Evolutionary conservation across 1,140 invertebrate species (phyloP).

Genomic region (Scylla paramamosain): DNA sequence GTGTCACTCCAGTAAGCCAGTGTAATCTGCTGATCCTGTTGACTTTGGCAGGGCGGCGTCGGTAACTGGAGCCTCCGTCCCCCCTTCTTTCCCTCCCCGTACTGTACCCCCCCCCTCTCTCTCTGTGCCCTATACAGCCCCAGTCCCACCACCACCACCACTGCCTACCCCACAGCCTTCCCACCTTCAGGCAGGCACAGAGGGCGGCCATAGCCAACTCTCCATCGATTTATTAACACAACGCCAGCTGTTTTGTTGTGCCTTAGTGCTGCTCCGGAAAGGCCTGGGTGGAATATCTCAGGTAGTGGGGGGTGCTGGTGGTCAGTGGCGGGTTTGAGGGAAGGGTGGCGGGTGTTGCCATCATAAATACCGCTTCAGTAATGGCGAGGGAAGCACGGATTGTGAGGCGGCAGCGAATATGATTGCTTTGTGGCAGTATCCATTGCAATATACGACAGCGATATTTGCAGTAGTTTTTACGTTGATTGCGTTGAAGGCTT

Average conservation of each 20-base stretch:
- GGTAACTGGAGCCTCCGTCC: background rate
- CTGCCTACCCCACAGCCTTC: background rate
- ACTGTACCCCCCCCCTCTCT: background rate
- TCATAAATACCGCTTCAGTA: background rate
- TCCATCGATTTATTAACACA: constrained; percentile 14
- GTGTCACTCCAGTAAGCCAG: background rate
- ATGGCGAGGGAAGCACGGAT: background rate
- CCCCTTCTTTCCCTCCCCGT: background rate
- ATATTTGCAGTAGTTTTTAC: background rate
- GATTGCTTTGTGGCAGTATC: background rate
- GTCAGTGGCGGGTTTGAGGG: background rate
- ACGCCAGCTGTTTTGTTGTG: background rate
- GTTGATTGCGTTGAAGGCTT: background rate
- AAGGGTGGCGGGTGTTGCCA: background rate
- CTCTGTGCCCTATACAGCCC: background rate
- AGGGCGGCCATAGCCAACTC: background rate
- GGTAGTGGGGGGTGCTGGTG: background rate
- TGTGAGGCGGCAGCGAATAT: background rate
- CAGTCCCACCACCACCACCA: background rate
- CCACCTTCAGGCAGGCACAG: background rate
- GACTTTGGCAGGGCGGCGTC: constrained; percentile 34
- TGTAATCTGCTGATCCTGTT: constrained; percentile 48
- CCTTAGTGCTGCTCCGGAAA: background rate
- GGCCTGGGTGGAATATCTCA: background rate
- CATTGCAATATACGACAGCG: background rate